Evolutionary conservation across 2,888 invertebrate species (phyloP), one percentile per base, ranked within the genome.

Genomic region (Prostheceraeus crozeri): DNA sequence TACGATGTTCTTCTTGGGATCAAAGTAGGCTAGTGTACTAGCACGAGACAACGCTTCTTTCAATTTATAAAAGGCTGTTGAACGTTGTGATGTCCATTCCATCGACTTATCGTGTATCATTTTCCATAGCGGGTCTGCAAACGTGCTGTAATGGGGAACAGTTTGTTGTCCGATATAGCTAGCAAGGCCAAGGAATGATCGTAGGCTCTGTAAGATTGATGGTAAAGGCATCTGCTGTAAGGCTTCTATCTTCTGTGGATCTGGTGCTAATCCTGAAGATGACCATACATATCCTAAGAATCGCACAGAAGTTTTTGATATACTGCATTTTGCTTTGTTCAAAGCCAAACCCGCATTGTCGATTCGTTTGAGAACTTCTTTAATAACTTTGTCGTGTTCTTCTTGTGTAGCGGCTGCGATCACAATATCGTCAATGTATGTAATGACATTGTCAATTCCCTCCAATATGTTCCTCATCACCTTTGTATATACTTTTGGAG

Each of bases 141-240:
- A 16, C 14, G 16, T 40, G 19, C 40, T 40, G 40, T 40, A 40
- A 40, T 40, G 40, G 19, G 14, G 16, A 23, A 40, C 19, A 16
- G 40, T 16, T 16, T 40, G 16, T 40, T 40, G 40, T 16, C 40
- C 40, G 16, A 40, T 4, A 40, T 40, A 40, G 19, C 16, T 23
- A 14, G 40, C 40, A 40, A 40, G 40, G 19, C 40, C 40, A 16
- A 40, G 40, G 19, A 40, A 40, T 40, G 40, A 40, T 40, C 40
- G 16, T 8, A 40, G 19, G 40, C 40, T 40, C 19, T 40, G 40
- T 40, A 16, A 16, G 6, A 16, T 23, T 40, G 16, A 16, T 23
- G 40, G 40, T 40, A 23, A 23, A 16, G 16, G 16, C 40, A 40
- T 40, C n/a, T 40, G 40, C 19, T 40, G 16, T 40, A 40, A 16